Percentiles rank a stretch among this genome's conserved stretches.
Conservation (phyloP, 2,113 vertebrate species). For the Emydura subglobosa region DNA sequence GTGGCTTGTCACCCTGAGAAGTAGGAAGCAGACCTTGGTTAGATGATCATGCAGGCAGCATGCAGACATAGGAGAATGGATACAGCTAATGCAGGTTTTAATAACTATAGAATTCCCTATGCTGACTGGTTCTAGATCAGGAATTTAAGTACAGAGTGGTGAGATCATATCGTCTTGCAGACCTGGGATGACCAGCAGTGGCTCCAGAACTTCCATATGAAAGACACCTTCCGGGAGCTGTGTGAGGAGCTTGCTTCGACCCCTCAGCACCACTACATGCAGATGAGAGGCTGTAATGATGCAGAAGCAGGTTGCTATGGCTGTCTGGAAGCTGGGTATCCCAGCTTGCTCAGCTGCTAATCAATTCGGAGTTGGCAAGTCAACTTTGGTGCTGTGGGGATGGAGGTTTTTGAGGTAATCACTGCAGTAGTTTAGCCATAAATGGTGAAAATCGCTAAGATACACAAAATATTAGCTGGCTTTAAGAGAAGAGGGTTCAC, state of each 20-base stretch:
- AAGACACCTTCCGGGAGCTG: too few species aligned
- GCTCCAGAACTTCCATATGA: too few species aligned
- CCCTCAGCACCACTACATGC: background rate
- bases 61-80: background rate
- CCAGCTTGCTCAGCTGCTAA: too few species aligned
- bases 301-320: too few species aligned
- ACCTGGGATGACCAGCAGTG: background rate
- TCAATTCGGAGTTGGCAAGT: too few species aligned
- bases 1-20: background rate
- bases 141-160: background rate
- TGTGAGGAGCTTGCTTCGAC: too few species aligned
- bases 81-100: background rate
- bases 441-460: background rate
- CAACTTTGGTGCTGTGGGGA: background rate
- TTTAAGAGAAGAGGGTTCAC: background rate
- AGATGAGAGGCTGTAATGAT: background rate
- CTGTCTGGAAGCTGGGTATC: too few species aligned
- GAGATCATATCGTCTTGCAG: background rate
- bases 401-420: background rate
- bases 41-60: background rate
- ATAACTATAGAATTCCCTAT: background rate
- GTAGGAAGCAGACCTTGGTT: background rate
- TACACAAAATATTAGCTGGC: background rate
- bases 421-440: background rate
- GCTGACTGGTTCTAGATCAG: background rate